Conservation (phyloP, 2,113 vertebrate genomes). For the Chionomys nivalis region DNA sequence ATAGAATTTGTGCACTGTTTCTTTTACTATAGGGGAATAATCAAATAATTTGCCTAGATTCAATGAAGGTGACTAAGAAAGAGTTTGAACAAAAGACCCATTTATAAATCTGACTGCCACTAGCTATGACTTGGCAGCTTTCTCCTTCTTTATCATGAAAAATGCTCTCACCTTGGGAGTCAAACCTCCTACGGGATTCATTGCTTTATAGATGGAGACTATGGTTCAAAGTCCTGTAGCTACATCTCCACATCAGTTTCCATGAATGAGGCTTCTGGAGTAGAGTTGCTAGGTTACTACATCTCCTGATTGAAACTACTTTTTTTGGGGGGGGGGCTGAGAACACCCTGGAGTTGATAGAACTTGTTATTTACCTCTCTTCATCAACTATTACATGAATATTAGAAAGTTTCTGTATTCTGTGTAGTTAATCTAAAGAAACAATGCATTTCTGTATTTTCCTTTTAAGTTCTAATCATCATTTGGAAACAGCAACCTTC, state of each 20-base stretch:
- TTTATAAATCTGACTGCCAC: background rate
- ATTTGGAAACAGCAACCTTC: background rate
- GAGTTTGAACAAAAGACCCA: background rate
- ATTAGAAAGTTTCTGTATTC: background rate
- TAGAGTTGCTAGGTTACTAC: background rate
- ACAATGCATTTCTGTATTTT: background rate
- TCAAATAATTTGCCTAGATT: background rate
- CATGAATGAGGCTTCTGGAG: background rate
- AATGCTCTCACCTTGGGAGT: background rate
- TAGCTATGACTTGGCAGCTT: background rate
- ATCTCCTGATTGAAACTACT: background rate
- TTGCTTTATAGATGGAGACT: background rate
- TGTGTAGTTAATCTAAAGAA: background rate
- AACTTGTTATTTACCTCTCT: background rate
- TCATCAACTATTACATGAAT: background rate
- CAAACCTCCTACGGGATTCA: background rate
- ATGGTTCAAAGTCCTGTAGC: background rate
- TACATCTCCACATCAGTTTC: background rate
- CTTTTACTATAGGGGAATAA: background rate
- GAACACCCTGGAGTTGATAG: background rate
- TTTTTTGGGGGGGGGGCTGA: no score
- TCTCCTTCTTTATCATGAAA: background rate
- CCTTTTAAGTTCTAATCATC: background rate
- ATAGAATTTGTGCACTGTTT: background rate
- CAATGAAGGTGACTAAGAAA: background rate